These are phyloP conservation scores for Drosophila miranda DNA, from an alignment of 1,140 invertebrate species.

Conservation along the genomic window DNA sequence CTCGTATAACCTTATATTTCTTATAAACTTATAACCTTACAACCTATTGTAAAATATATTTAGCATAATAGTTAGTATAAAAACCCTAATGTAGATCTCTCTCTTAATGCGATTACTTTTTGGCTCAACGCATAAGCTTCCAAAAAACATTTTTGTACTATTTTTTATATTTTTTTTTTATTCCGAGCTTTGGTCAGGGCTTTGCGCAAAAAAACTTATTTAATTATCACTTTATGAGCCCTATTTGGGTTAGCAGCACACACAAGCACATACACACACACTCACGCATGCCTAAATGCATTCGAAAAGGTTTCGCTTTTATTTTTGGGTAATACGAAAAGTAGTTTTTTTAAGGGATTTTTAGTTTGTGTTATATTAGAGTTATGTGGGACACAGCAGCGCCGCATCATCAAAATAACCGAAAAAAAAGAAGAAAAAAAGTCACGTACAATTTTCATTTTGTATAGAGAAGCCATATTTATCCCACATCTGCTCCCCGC, in stretches of 20 bases:
- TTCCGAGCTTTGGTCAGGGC: conserved; percentile 1
- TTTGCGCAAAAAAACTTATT: conserved; percentile 48
- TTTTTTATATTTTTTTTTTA: conserved; percentile 9
- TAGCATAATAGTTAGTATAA: no score
- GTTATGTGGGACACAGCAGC: conserved; percentile 2
- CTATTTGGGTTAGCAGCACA: conserved; percentile 56
- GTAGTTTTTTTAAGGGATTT: conserved; percentile 14
- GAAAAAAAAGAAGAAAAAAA: conserved; percentile 27
- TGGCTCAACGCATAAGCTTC: not conserved
- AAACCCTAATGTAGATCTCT: no score
- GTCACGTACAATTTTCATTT: conserved; percentile 33
- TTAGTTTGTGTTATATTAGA: conserved; percentile 6
- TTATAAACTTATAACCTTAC: no score
- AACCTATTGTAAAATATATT: no score
- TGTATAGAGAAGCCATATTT: conserved; percentile 14
- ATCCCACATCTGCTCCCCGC: not conserved
- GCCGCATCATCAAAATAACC: conserved; percentile 10
- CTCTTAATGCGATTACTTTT: conserved; percentile 1
- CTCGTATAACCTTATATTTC: no score
- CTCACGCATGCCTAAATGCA: conserved; percentile 39
- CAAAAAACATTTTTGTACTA: not conserved
- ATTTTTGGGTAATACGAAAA: conserved; percentile 34
- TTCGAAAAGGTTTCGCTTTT: conserved; percentile 63
- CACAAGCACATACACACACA: conserved; percentile 6
- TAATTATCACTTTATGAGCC: conserved; percentile 63